Evolutionary conservation across 2,888 invertebrate genomes (phyloP), one percentile per base, ranked within the genome.

Genomic region (Leucoptera coffeella): DNA sequence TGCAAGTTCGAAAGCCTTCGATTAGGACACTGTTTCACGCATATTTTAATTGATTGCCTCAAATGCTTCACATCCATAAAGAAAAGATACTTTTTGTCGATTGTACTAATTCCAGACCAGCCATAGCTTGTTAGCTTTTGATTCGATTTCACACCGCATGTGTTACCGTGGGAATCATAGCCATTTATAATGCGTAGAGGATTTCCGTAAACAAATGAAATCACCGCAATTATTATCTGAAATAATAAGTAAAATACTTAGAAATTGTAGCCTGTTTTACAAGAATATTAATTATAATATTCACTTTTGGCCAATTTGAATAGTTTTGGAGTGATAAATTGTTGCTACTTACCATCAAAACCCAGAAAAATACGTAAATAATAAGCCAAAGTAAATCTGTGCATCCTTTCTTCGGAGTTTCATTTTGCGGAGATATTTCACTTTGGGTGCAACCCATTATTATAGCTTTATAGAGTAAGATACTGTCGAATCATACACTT

Each of bases 111-210:
- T 8, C 93, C 94, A 12, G 92, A 86, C 25, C 85, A 52, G 3
- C 83, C 78, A 43, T 84, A 75, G 36, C 81, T 77, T 6, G 79
- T 78, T 32, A 87, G 77, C 36, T 78, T 79, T 38, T 80, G 81
- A 54, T 93, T 94, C 36, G 64, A 69, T 41, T 80, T 79, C 13
- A 85, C 81, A 10, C 94, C 94, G 55, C 95, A 96, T 15, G 91
- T 91, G 50, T 95, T 94, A 6, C 93, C 93, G 67, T 90, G 94
- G 29, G 90, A 91, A 53, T 94, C 93, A 55, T 87, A 91, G 11
- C 93, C 93, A 72, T 91, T 89, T 33, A 91, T 82, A 22, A 93
- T 75, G 35, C 91, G 75, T 41, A 82, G 57, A 1, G 92, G 91
- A 58, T 88, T 87, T 11, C 91, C 92, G 50, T 87, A 89, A 2